These are phyloP conservation scores for Agrotis exclamationis DNA, from an alignment of 2,888 invertebrate genomes.

Conservation along the genomic window DNA sequence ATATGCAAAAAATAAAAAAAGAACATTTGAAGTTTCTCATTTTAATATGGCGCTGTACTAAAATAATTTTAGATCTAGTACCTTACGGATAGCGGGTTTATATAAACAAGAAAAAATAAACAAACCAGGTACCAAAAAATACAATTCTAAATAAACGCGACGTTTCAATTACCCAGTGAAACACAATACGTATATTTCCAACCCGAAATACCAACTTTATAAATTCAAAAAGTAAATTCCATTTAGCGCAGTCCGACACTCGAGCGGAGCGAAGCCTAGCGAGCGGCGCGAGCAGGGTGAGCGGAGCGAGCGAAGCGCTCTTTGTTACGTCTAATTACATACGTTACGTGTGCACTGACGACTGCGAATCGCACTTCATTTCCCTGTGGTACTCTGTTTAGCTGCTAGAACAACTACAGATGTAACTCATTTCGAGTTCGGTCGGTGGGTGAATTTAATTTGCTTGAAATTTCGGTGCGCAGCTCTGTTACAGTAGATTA, in stretches of 20 bases:
- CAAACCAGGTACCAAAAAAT: constrained; percentile 45
- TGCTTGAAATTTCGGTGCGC: constrained; percentile 1
- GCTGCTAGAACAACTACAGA: constrained; percentile 40
- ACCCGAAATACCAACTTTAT: constrained; percentile 59
- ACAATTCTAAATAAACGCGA: constrained; percentile 61
- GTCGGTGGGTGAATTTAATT: constrained; percentile 33
- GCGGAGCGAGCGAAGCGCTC: constrained; percentile 32
- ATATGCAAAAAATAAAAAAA: constrained; percentile 9
- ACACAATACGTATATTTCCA: constrained; percentile 56
- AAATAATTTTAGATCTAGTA: constrained; percentile 2
- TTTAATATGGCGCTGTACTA: neutral
- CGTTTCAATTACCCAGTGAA: constrained; percentile 62
- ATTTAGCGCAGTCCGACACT: constrained; percentile 62
- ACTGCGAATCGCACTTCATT: constrained; percentile 54
- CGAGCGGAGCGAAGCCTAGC: constrained; percentile 31
- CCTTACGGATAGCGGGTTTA: constrained; percentile 1
- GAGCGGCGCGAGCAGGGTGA: constrained; percentile 15
- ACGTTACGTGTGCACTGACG: constrained; percentile 55
- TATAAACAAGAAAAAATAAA: constrained; percentile 24
- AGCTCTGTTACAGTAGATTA: neutral
- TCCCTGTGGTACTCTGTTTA: constrained; percentile 41
- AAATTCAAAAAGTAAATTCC: constrained; percentile 67
- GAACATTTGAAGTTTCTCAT: neutral
- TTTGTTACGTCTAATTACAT: constrained; percentile 65
- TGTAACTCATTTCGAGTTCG: constrained; percentile 49